phyloP scores from a whole-genome alignment of 2,113 vertebrate species.

The Sterna hirundo region DNA sequence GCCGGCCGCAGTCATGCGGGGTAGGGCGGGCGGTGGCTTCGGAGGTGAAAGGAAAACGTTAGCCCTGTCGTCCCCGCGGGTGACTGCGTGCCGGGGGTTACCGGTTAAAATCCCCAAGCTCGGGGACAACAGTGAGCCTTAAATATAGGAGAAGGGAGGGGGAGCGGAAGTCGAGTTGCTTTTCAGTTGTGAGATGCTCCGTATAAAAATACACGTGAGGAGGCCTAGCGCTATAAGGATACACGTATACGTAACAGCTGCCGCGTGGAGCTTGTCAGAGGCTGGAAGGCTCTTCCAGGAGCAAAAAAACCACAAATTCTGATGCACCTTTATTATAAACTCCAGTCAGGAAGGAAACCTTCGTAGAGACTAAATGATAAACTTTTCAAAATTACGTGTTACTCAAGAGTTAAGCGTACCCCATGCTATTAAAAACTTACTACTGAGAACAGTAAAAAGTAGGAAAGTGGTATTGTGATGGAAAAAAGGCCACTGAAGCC shows the following conservation, averaged over 20 bases:
- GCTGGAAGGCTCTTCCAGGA: neutral
- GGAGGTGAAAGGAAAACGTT: too few species aligned
- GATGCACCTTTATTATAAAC: too few species aligned
- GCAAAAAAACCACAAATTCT: fast-evolving
- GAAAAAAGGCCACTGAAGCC: neutral
- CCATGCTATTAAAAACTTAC: neutral
- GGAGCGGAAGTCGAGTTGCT: neutral
- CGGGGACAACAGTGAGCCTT: fast-evolving
- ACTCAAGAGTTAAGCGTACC: neutral
- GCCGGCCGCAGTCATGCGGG: fast-evolving
- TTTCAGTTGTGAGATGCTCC: too few species aligned
- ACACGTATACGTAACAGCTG: fast-evolving
- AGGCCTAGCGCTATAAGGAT: neutral
- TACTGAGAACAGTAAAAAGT: neutral
- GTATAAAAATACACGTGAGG: fast-evolving
- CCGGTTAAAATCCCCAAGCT: fast-evolving
- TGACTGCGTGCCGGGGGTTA: too few species aligned
- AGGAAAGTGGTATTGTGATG: neutral
- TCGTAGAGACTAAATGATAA: fast-evolving
- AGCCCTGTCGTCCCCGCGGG: too few species aligned
- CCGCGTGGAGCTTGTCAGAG: fast-evolving
- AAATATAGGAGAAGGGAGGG: too few species aligned
- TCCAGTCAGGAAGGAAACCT: neutral
- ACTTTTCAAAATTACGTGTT: neutral
- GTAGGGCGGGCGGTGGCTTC: fast-evolving